phyloP scores from a whole-genome alignment of 2,888 invertebrate species.

The Beris morrisii region DNA sequence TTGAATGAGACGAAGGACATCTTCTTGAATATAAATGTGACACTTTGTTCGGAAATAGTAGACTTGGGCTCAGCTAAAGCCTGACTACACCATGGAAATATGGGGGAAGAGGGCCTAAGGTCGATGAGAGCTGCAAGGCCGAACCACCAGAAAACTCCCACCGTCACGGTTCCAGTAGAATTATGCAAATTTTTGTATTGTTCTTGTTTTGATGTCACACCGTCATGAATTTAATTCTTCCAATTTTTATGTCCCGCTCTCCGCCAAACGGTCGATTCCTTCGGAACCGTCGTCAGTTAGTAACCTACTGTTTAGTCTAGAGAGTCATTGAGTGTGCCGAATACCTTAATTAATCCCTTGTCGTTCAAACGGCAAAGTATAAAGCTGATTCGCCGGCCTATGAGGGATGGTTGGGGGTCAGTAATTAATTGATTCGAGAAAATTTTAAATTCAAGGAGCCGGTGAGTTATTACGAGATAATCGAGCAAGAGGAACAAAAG shows the following conservation, averaged over 20 bases:
- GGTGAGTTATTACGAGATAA: constrained; percentile 35
- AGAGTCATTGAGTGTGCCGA: constrained; percentile 24
- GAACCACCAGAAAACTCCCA: background rate
- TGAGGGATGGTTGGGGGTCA: constrained; percentile 10
- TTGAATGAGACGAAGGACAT: constrained; percentile 38
- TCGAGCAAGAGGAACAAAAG: constrained; percentile 32
- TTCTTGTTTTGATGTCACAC: constrained; percentile 39
- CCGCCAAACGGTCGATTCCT: background rate
- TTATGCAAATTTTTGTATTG: constrained; percentile 40
- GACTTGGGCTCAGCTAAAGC: constrained; percentile 8
- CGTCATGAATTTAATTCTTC: constrained; percentile 38
- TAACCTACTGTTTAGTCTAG: constrained; percentile 19
- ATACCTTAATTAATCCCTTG: constrained; percentile 33
- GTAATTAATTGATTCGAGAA: constrained; percentile 37
- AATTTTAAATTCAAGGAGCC: constrained; percentile 30
- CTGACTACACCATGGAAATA: background rate
- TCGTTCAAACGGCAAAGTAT: constrained; percentile 6
- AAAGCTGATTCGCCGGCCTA: constrained; percentile 3
- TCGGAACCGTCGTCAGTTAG: background rate
- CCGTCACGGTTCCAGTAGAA: constrained; percentile 29
- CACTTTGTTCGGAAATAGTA: constrained; percentile 39
- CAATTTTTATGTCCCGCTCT: constrained; percentile 2
- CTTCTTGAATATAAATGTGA: constrained; percentile 40
- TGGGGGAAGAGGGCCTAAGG: background rate
- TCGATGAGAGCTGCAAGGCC: background rate